phyloP scores from a whole-genome alignment of 2,888 invertebrate genomes.

The Drosophila antonietae region DNA sequence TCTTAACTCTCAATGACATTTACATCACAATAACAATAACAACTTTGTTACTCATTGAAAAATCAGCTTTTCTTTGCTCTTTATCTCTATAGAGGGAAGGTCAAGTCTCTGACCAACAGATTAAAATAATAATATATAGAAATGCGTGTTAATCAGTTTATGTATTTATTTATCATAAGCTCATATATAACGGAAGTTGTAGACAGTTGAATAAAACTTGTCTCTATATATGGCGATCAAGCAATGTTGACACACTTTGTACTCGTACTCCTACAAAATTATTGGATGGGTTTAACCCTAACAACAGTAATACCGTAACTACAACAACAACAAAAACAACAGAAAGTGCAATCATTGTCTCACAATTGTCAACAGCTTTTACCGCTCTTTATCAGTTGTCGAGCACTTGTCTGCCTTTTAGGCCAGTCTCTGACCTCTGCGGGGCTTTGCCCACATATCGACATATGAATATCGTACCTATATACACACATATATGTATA shows the following conservation, averaged over 20 bases:
- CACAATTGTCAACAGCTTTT: slow-evolving; percentile 55
- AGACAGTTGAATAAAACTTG: slow-evolving; percentile 24
- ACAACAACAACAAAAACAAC: not conserved
- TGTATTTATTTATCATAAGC: slow-evolving; percentile 21
- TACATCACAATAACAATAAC: slow-evolving; percentile 41
- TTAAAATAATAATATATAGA: slow-evolving; percentile 30
- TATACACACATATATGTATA: not conserved
- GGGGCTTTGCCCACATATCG: slow-evolving; percentile 45
- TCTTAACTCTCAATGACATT: slow-evolving; percentile 54
- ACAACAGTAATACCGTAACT: not conserved
- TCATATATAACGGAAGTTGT: slow-evolving; percentile 53
- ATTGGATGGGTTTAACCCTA: slow-evolving; percentile 50
- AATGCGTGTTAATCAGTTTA: not conserved
- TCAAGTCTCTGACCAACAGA: slow-evolving; percentile 36
- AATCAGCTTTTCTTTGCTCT: slow-evolving; percentile 5
- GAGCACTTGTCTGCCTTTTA: slow-evolving; percentile 43
- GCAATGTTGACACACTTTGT: slow-evolving; percentile 37
- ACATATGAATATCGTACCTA: not conserved
- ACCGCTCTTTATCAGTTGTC: slow-evolving; percentile 49
- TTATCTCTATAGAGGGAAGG: slow-evolving; percentile 25
- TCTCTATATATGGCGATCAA: slow-evolving; percentile 19
- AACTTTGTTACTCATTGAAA: slow-evolving; percentile 45
- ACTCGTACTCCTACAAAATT: slow-evolving; percentile 21
- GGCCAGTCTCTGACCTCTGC: slow-evolving; percentile 47
- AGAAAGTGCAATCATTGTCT: slow-evolving; percentile 21